Evolutionary conservation across 2,113 vertebrate species (phyloP).

Genomic region (Arenaria interpres): DNA sequence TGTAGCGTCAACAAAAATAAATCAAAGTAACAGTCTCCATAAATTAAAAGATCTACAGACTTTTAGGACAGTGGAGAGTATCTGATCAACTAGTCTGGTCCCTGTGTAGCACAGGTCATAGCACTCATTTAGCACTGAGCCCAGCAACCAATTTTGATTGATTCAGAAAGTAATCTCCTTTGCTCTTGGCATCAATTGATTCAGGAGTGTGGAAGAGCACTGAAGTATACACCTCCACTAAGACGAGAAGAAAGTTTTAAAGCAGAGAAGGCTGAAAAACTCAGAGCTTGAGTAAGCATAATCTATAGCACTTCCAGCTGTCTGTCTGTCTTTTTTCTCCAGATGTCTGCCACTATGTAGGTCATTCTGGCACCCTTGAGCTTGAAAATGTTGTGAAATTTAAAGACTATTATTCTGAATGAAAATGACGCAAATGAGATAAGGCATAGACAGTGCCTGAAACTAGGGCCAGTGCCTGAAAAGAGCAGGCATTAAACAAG

Average conservation of each 20-base stretch:
- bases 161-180: background rate
- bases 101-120: background rate
- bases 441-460: background rate
- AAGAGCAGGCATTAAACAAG: constrained; percentile 11
- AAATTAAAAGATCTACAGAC: background rate
- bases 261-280: background rate
- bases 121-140: background rate
- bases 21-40: background rate
- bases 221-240: background rate
- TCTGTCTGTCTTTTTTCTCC: background rate
- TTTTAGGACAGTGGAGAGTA: background rate
- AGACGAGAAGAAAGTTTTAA: background rate
- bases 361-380: background rate
- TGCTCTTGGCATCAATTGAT: background rate
- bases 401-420: background rate
- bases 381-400: constrained; percentile 10
- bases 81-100: background rate
- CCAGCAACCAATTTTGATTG: background rate
- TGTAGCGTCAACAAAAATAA: background rate
- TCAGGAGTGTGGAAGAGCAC: background rate
- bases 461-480: background rate
- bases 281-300: background rate
- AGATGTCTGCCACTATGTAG: background rate
- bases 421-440: constrained; percentile 20
- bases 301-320: background rate